Evolutionary conservation across 2,113 vertebrate species (phyloP).

Genomic region (Agelaius tricolor): DNA sequence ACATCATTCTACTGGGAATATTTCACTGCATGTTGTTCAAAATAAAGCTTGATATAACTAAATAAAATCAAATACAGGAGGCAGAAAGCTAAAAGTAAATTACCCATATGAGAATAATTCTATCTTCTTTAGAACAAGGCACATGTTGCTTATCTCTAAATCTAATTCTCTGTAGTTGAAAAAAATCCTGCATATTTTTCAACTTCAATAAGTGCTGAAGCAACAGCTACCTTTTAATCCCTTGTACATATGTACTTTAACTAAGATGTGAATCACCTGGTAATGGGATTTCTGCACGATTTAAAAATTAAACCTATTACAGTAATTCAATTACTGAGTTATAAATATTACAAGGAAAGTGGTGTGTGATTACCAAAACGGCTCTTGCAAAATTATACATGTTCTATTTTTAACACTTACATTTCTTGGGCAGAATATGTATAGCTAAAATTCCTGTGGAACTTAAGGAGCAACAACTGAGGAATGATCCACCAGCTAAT

Average conservation of each 20-base stretch:
- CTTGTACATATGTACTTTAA: constrained; percentile 44
- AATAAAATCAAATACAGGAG: not conserved
- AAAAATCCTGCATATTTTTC: not conserved
- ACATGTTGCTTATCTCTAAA: not conserved
- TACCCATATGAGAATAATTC: not conserved
- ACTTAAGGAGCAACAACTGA: not conserved
- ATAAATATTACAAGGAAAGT: constrained; percentile 68
- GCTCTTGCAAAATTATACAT: not conserved
- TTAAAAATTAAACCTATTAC: constrained; percentile 68
- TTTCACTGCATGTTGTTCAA: not conserved
- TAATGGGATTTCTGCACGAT: constrained; percentile 40
- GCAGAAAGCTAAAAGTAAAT: not conserved
- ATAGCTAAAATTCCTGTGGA: not conserved
- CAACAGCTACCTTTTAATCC: constrained; percentile 61
- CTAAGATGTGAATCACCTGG: constrained; percentile 60
- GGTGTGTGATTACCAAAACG: not conserved
- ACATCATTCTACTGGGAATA: not conserved
- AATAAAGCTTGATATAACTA: not conserved
- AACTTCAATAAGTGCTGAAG: not conserved
- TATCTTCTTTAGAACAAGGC: not conserved
- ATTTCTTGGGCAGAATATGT: not conserved
- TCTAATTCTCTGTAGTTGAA: not conserved
- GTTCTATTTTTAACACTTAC: constrained; percentile 3
- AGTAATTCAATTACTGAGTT: constrained; percentile 69
- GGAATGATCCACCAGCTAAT: not conserved